Evolutionary conservation across 2,888 invertebrate species (phyloP), one percentile per base, ranked within the genome.

Genomic region (Corbicula japonica): DNA sequence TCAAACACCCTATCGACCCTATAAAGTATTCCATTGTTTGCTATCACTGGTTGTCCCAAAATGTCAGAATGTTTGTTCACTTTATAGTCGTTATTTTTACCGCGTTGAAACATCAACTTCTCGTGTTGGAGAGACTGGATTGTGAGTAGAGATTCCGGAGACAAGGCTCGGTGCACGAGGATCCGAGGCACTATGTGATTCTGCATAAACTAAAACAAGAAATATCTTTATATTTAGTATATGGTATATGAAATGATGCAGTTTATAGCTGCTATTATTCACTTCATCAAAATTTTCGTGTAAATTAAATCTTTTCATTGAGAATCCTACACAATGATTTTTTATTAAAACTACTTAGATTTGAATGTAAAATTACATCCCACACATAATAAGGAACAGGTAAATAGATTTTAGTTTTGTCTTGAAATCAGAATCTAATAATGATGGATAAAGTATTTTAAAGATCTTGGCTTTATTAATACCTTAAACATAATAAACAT

Each of bases 111-210:
- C 58, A 78, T 65, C 4, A 88, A 70, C 28, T 63, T 58, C 60
- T 89, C 88, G 0, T 78, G 77, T 44, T 90, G 89, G 10, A 80
- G 30, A 1, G 90, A 86, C 1, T 66, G 35, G 18, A 88, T 76
- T 28, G 74, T 75, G 48, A 89, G 81, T 1, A 86, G 61, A 1
- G 87, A 84, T 3, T 70, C 65, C 0, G 78, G 73, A 3, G 82
- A 62, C 1, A 90, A 70, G 8, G 81, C 66, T 41, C 87, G 82
- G 23, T 80, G 74, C 12, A 86, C 78, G 0, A 90, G 60, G 74
- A 87, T 72, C 8, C 85, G 72, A 41, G 84, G 78, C 21, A 94
- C 91, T 10, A 94, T 90, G 85, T 94, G 94, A 75, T 94, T 94
- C 74, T 92, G 92, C 15, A 94, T 90, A 18, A 94, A 91, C 94